phyloP scores from a whole-genome alignment of 1,140 invertebrate species.

The Heliothis subflexa region DNA sequence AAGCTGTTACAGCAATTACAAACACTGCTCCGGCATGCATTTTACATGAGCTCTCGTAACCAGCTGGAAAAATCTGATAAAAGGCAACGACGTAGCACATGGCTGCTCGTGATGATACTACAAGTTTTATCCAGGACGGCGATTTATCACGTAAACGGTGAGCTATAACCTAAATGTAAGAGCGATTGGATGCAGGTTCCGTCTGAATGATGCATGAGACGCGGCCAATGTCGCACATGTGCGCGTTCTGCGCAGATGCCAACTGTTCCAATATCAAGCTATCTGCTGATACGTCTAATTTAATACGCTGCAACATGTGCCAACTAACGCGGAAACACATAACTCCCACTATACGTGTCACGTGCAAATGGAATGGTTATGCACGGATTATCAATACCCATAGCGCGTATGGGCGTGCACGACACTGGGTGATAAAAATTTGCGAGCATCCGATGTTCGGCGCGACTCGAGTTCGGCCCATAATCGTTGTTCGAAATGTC shows the following conservation, averaged over 20 bases:
- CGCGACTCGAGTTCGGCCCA: slow-evolving; percentile 39
- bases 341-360: slow-evolving; percentile 41
- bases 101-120: slow-evolving; percentile 65
- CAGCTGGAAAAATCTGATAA: slow-evolving; percentile 65
- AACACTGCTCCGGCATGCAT: slow-evolving; percentile 54
- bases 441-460: slow-evolving; percentile 49
- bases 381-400: slow-evolving; percentile 46
- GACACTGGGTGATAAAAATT: slow-evolving; percentile 59
- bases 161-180: slow-evolving; percentile 59
- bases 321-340: slow-evolving; percentile 50
- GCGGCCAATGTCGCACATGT: slow-evolving; percentile 50
- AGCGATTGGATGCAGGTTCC: slow-evolving; percentile 65
- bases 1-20: slow-evolving; percentile 59
- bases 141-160: slow-evolving; percentile 66
- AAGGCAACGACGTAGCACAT: slow-evolving; percentile 54
- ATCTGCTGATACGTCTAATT: slow-evolving; percentile 52
- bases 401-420: slow-evolving; percentile 38
- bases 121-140: slow-evolving; percentile 65
- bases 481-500: slow-evolving; percentile 53
- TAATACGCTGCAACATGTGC: slow-evolving; percentile 56
- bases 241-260: slow-evolving; percentile 44
- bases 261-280: slow-evolving; percentile 54
- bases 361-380: slow-evolving; percentile 39
- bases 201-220: slow-evolving; percentile 62
- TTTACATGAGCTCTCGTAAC: slow-evolving; percentile 58